phyloP scores from a whole-genome alignment of 2,797 vertebrate species.

The Eutrigla gurnardus region DNA sequence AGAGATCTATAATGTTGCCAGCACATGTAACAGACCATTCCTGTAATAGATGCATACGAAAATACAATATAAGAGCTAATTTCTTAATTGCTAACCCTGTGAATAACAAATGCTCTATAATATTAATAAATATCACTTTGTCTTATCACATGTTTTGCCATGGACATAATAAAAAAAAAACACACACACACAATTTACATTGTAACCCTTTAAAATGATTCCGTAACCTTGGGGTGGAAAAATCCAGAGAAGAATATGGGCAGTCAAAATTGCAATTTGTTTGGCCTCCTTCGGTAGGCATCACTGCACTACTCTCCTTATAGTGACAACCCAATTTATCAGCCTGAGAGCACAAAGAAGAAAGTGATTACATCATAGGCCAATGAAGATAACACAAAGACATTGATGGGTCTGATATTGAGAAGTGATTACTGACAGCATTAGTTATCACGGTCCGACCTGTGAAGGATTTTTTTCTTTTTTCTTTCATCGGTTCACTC shows the following conservation, averaged over 20 bases:
- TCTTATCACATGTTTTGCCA: not conserved
- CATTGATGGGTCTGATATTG: slow-evolving; percentile 54
- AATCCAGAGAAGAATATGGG: slow-evolving; percentile 12
- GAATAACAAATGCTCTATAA: not conserved
- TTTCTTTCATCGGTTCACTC: slow-evolving; percentile 4
- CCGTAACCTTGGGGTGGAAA: slow-evolving; percentile 4
- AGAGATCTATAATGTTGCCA: too few relatives aligned
- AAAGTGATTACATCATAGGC: slow-evolving; percentile 56
- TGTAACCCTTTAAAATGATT: slow-evolving; percentile 4
- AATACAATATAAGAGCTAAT: not conserved
- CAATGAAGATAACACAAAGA: slow-evolving; percentile 45
- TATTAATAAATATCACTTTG: not conserved
- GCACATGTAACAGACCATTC: not conserved
- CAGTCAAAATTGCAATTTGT: slow-evolving; percentile 37
- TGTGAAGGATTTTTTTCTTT: not conserved
- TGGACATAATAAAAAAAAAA: not conserved
- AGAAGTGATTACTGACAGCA: slow-evolving; percentile 46
- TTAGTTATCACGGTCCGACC: slow-evolving; percentile 35
- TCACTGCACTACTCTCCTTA: slow-evolving; percentile 19
- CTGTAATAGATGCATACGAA: not conserved
- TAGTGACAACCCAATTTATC: slow-evolving; percentile 62
- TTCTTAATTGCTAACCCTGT: not conserved
- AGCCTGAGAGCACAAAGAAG: slow-evolving; percentile 47
- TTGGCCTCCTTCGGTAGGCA: slow-evolving; percentile 38
- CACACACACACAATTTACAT: not conserved